Percentiles rank a stretch among this genome's conserved stretches.
Conservation (phyloP, 2,888 invertebrate species). For the Lithosia quadra region DNA sequence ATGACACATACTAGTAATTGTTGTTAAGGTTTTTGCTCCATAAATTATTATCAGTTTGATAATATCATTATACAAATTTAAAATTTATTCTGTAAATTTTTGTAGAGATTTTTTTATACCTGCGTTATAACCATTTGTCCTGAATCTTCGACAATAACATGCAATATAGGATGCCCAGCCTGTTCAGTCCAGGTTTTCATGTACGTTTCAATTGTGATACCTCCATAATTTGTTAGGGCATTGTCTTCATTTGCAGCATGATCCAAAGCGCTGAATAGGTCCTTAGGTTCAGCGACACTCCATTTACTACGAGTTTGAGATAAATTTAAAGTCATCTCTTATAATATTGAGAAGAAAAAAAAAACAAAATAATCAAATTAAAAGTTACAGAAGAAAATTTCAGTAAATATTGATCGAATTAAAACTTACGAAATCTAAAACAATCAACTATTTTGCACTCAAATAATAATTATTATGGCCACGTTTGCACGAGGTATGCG, state of each 20-base stretch:
- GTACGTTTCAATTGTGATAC: slow-evolving; percentile 75
- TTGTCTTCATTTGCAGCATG: slow-evolving; percentile 64
- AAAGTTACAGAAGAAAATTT: no score
- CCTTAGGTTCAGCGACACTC: slow-evolving; percentile 79
- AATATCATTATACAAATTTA: background rate
- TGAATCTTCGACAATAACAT: slow-evolving; percentile 73
- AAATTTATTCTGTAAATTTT: background rate
- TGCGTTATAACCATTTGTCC: slow-evolving; percentile 75
- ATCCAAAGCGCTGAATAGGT: slow-evolving; percentile 83
- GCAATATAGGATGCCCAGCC: slow-evolving; percentile 87
- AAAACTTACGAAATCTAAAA: background rate
- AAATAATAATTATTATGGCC: no score
- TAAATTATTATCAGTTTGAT: background rate
- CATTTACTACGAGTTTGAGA: slow-evolving; percentile 61
- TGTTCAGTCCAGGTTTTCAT: slow-evolving; percentile 88
- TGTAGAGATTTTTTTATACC: slow-evolving; percentile 52
- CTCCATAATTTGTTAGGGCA: slow-evolving; percentile 64
- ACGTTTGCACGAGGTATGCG: no score
- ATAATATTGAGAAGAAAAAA: no score
- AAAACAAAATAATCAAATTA: no score
- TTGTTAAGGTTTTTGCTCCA: background rate
- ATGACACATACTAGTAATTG: no score
- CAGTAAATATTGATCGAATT: background rate
- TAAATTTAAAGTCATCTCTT: no score
- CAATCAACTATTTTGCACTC: no score